These are phyloP conservation scores for Myrmecophaga tridactyla DNA, from an alignment of 2,113 vertebrate genomes.

Conservation along the genomic window DNA sequence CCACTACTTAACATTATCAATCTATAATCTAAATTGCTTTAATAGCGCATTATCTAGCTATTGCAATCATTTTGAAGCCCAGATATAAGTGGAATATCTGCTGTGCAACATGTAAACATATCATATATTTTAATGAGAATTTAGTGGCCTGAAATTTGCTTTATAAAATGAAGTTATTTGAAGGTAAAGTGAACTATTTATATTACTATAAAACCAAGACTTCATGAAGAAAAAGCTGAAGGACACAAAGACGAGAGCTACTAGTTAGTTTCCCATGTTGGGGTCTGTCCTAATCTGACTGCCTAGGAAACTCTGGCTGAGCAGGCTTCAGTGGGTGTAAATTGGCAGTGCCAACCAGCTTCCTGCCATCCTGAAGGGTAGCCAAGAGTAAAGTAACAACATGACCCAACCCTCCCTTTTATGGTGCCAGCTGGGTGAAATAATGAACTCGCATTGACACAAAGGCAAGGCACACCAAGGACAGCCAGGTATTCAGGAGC, in stretches of 20 bases:
- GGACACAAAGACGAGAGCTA: not conserved
- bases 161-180: not conserved
- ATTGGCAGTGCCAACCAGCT: not conserved
- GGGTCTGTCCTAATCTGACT: not conserved
- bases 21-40: not conserved
- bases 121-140: not conserved
- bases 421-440: not conserved
- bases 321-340: not conserved
- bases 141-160: not conserved
- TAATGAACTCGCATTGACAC: not conserved
- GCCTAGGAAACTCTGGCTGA: not conserved
- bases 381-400: not conserved
- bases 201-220: not conserved
- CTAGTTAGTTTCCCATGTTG: not conserved
- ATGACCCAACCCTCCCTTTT: not conserved
- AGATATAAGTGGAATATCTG: not conserved
- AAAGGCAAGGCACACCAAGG: not conserved
- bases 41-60: not conserved
- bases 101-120: not conserved
- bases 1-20: not conserved
- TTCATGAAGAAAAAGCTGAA: not conserved
- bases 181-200: slow-evolving; percentile 13
- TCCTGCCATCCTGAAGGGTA: not conserved
- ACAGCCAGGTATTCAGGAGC: not conserved
- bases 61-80: not conserved